These are phyloP conservation scores for Plagiodera versicolora DNA, from an alignment of 2,888 invertebrate species.

Conservation along the genomic window DNA sequence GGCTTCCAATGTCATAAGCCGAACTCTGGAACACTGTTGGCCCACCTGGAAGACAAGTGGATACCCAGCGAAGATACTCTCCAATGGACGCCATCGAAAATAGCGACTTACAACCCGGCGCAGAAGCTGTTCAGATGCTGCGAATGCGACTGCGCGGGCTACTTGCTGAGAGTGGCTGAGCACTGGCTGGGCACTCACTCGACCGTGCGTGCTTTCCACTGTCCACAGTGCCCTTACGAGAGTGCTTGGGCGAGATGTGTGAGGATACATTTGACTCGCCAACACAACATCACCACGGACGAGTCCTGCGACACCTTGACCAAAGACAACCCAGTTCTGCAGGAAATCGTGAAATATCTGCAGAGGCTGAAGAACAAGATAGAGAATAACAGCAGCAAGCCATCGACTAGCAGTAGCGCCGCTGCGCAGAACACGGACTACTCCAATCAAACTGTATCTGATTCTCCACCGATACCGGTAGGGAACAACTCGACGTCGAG, in stretches of 20 bases:
- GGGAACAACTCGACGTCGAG: constrained; percentile 37
- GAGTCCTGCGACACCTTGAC: constrained; percentile 60
- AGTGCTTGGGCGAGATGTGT: constrained; percentile 77
- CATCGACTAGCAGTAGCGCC: constrained; percentile 29
- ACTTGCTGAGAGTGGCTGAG: constrained; percentile 72
- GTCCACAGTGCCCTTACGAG: constrained; percentile 72
- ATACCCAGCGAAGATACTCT: constrained; percentile 71
- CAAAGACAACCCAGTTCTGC: constrained; percentile 73
- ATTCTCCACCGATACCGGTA: constrained; percentile 34
- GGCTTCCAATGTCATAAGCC: constrained; percentile 59
- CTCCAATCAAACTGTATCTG: constrained; percentile 30
- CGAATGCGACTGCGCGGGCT: constrained; percentile 76
- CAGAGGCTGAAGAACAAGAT: constrained; percentile 69
- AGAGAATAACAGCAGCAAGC: constrained; percentile 53
- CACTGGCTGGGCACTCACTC: constrained; percentile 78
- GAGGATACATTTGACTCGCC: constrained; percentile 70
- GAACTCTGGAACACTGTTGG: constrained; percentile 39
- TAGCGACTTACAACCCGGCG: constrained; percentile 77
- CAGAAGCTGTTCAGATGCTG: constrained; percentile 75
- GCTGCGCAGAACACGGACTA: constrained; percentile 34
- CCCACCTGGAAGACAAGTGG: constrained; percentile 59
- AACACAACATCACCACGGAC: constrained; percentile 70
- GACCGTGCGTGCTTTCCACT: constrained; percentile 65
- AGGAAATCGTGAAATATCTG: constrained; percentile 72
- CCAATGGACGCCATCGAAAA: constrained; percentile 76